Base-by-base conservation (phyloP, 2,888 invertebrate genomes). In the Endomychus coccineus region DNA sequence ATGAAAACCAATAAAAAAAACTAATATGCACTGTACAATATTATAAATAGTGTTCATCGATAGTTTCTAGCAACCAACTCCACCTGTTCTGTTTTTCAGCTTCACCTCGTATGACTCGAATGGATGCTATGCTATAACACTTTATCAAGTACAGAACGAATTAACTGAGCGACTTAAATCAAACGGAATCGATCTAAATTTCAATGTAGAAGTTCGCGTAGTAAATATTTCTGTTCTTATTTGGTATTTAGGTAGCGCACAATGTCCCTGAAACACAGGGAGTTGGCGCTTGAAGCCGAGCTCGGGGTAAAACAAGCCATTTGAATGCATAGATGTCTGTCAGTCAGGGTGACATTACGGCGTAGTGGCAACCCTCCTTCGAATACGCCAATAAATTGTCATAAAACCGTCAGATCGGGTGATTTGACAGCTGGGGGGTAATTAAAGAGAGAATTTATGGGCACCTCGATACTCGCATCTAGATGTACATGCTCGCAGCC, bases 271-370 rank as follows among this genome's bases (percentile, higher is more conserved):
- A 7, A n/a, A 7, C 15, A 23, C 11, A 30, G 24, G 28, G 34
- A 29, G 29, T 28, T 27, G 36, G 39, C 23, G 36, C 34, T 29
- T 44, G 44, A 43, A 42, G 35, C 35, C 40, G 36, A 40, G 42
- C 42, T 40, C 59, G 56, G 69, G 66, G 69, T 70, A 75, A 78
- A 78, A 74, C 75, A 77, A 75, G 72, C 77, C 67, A 78, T 78
- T 78, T 77, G 78, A 78, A 78, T 78, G 78, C 78, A 78, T 77
- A 71, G 75, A 73, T 74, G 77, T 77, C 77, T 71, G 77, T 78
- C 78, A 78, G 74, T 77, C 77, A 75, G 70, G 71, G 70, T 71
- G 74, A 71, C 74, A 74, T 75, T 65, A 65, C 64, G 46, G 54
- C 51, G 50, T 48, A 50, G 51, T 50, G 58, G 55, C 58, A 61